These are phyloP conservation scores for Trichoplusia ni DNA, from an alignment of 1,140 invertebrate species.

Conservation along the genomic window DNA sequence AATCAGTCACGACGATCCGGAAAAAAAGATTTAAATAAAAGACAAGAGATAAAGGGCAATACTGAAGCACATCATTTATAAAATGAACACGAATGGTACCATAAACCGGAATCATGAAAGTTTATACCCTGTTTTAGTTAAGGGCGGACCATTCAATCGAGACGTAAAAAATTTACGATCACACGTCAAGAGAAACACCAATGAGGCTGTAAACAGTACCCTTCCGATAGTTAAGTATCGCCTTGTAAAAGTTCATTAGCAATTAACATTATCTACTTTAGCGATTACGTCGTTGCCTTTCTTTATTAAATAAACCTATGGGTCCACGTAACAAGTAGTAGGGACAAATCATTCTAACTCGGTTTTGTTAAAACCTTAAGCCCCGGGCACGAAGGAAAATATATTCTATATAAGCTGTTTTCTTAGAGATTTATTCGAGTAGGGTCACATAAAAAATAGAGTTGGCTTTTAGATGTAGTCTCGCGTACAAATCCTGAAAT, in stretches of 20 bases:
- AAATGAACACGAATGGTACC: constrained; percentile 74
- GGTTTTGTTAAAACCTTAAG: constrained; percentile 30
- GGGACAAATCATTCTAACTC: constrained; percentile 23
- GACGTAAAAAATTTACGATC: constrained; percentile 78
- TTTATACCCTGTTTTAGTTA: constrained; percentile 78
- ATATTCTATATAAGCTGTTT: constrained; percentile 32
- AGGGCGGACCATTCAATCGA: constrained; percentile 75
- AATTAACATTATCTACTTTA: constrained; percentile 55
- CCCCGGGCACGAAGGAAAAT: constrained; percentile 22
- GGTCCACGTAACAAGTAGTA: background rate
- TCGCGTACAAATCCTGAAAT: constrained; percentile 33
- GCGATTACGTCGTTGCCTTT: constrained; percentile 21
- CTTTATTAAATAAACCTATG: constrained; percentile 23
- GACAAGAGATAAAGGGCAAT: constrained; percentile 36
- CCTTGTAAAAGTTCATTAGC: constrained; percentile 75
- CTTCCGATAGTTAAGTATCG: constrained; percentile 57
- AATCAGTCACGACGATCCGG: background rate
- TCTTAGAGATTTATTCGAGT: constrained; percentile 32
- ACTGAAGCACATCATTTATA: constrained; percentile 71
- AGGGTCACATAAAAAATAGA: constrained; percentile 33
- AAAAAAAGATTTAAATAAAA: constrained; percentile 30
- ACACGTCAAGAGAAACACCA: constrained; percentile 78
- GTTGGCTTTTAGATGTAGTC: constrained; percentile 28
- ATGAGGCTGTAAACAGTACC: constrained; percentile 76
- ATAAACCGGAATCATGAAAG: constrained; percentile 76